These are phyloP conservation scores for Erythrocercus mccallii DNA, from an alignment of 2,113 vertebrate genomes.

Conservation along the genomic window DNA sequence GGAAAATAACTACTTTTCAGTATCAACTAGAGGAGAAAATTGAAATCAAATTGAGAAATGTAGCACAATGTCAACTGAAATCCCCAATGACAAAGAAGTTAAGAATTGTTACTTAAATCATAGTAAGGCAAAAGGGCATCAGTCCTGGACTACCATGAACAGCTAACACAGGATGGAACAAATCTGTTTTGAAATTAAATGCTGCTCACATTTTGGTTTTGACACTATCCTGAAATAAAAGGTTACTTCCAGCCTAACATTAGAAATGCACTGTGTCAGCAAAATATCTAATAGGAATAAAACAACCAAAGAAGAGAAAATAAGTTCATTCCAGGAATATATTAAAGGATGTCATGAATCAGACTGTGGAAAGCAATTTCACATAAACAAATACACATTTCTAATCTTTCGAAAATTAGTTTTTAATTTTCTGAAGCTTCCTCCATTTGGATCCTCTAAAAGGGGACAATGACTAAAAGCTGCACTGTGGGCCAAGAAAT, in stretches of 20 bases:
- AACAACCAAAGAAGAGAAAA: background rate
- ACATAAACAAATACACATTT: background rate
- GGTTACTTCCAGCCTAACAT: background rate
- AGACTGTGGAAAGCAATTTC: background rate
- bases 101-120: background rate
- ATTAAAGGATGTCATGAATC: background rate
- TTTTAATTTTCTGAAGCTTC: background rate
- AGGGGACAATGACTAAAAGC: background rate
- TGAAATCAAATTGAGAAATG: background rate
- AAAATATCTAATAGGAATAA: background rate
- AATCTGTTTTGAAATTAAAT: constrained; percentile 1
- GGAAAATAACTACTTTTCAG: background rate
- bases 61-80: background rate
- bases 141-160: background rate
- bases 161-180: background rate
- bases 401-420: background rate
- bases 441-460: background rate
- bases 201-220: background rate
- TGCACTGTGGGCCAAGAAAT: background rate
- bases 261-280: background rate
- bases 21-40: background rate
- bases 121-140: background rate
- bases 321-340: background rate
- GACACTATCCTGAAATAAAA: background rate
- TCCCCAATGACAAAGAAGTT: background rate